A percentile compares a stretch with the other conserved stretches of the same genome.
Conservation (phyloP, 2,797 vertebrate species). For the Enteromius trimaculatus region DNA sequence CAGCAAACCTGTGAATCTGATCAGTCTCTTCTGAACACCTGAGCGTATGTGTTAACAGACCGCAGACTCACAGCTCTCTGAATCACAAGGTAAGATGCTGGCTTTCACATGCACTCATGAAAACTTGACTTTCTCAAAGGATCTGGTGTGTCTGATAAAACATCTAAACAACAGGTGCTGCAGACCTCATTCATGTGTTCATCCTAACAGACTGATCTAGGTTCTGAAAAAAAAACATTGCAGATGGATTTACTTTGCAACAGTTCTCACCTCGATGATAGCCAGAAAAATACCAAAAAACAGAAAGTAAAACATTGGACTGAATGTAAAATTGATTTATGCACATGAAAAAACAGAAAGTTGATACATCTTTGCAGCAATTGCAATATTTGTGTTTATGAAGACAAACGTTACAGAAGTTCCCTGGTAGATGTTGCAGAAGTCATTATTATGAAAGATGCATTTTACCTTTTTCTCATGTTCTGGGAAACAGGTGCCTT, state of each 20-base stretch:
- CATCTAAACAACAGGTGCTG: not conserved
- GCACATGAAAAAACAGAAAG: not conserved
- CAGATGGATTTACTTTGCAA: not conserved
- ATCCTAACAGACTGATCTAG: not conserved
- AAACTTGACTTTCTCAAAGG: not conserved
- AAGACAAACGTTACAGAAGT: not conserved
- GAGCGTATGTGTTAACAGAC: not conserved
- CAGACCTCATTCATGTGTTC: not conserved
- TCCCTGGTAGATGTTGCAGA: not conserved
- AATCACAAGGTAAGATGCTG: conserved; percentile 8
- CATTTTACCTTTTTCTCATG: not conserved
- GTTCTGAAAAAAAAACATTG: not conserved
- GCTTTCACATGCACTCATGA: not conserved
- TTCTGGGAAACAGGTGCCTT: not conserved
- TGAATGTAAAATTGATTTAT: not conserved
- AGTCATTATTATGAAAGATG: too few relatives aligned
- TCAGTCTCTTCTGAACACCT: not conserved
- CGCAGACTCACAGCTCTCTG: not conserved
- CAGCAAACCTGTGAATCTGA: not conserved
- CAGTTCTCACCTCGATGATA: not conserved
- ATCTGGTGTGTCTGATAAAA: not conserved
- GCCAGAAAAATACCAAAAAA: not conserved
- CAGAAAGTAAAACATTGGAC: not conserved
- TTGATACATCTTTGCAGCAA: not conserved
- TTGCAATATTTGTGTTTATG: not conserved